These are phyloP conservation scores for Pogonognathellus flavescens DNA, from an alignment of 1,140 invertebrate genomes.

Conservation along the genomic window DNA sequence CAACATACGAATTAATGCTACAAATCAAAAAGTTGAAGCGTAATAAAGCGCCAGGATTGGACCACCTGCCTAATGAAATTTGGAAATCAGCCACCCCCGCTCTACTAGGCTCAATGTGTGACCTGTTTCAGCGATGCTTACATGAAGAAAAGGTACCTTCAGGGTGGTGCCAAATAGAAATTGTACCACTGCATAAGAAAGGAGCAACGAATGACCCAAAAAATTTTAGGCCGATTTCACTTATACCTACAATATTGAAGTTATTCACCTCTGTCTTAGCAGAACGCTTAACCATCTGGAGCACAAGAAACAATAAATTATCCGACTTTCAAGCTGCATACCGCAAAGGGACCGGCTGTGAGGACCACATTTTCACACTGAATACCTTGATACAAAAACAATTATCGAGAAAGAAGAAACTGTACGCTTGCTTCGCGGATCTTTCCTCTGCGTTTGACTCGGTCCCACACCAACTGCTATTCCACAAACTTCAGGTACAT, in stretches of 20 bases:
- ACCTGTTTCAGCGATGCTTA: background rate
- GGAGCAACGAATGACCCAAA: background rate
- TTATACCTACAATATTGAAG: constrained; percentile 1
- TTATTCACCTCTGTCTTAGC: background rate
- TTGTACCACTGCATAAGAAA: constrained; percentile 22
- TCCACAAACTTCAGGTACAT: constrained; percentile 15
- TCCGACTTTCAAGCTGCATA: constrained; percentile 67
- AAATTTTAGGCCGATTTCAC: constrained; percentile 16
- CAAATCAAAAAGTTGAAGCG: background rate
- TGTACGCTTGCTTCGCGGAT: constrained; percentile 56
- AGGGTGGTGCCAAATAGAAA: background rate
- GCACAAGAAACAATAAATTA: constrained; percentile 54
- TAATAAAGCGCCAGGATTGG: background rate
- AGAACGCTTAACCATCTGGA: background rate
- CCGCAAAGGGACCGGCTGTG: constrained; percentile 61
- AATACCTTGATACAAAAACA: constrained; percentile 40
- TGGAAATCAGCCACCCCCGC: background rate
- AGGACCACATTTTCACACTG: constrained; percentile 67
- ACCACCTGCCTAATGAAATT: background rate
- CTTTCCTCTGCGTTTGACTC: constrained; percentile 54
- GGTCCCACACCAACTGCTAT: constrained; percentile 46
- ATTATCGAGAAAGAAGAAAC: constrained; percentile 15
- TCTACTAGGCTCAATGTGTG: background rate
- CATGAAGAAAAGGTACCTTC: background rate
- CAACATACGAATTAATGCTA: background rate